phyloP scores from a whole-genome alignment of 2,113 vertebrate species.

The Lucifuga dentata region DNA sequence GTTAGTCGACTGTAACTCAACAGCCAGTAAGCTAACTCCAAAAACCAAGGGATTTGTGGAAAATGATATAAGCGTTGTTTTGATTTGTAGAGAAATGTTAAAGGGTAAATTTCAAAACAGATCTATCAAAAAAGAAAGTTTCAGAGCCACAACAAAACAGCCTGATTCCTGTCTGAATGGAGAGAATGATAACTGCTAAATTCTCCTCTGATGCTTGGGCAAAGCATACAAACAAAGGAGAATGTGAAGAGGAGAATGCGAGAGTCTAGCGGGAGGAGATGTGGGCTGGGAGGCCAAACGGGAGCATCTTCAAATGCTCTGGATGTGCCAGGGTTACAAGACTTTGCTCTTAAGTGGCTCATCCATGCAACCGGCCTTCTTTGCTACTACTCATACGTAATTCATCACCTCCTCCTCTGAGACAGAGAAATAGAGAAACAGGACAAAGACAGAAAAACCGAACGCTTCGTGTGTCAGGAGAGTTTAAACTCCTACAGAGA shows the following conservation, averaged over 20 bases:
- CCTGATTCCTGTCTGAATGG: neutral
- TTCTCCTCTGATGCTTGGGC: neutral
- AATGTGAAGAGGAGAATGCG: slow-evolving; percentile 6
- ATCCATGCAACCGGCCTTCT: slow-evolving; percentile 50
- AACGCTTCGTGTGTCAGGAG: slow-evolving; percentile 37
- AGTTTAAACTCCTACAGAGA: slow-evolving; percentile 51
- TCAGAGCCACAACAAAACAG: neutral
- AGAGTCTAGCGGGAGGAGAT: slow-evolving; percentile 14
- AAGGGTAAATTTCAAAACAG: no score
- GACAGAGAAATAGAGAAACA: slow-evolving; percentile 6
- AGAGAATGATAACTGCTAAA: neutral
- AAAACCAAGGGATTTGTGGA: no score
- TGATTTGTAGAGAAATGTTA: no score
- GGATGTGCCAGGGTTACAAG: slow-evolving; percentile 53
- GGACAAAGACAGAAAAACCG: slow-evolving; percentile 9
- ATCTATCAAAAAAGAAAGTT: neutral
- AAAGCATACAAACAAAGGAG: neutral
- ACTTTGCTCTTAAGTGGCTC: slow-evolving; percentile 77
- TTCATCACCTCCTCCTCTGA: slow-evolving; percentile 72
- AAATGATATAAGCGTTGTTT: no score
- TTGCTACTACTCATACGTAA: slow-evolving; percentile 70
- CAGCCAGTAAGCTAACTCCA: no score
- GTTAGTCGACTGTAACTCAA: no score
- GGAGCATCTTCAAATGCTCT: slow-evolving; percentile 49
- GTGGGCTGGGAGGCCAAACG: slow-evolving; percentile 11